Conservation (phyloP, 1,140 invertebrate species). For the Hormaphis cornu region DNA sequence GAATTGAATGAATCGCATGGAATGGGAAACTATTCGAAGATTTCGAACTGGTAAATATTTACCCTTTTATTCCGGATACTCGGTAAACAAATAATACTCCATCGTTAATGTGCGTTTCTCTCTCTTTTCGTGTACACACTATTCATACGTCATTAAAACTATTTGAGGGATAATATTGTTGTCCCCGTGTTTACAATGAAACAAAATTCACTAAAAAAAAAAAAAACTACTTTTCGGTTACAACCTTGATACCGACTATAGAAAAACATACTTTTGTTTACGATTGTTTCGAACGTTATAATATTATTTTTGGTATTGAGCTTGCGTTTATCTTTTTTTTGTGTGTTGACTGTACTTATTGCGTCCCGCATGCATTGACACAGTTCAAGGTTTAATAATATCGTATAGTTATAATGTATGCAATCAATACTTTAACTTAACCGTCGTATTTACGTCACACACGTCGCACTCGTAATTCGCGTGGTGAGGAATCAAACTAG, state of each 20-base stretch:
- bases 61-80: neutral
- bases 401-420: too few species aligned
- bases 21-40: neutral
- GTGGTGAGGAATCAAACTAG: too few species aligned
- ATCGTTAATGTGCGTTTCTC: neutral
- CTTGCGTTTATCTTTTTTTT: too few species aligned
- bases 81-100: constrained; percentile 1
- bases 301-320: neutral
- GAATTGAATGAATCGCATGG: too few species aligned
- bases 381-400: neutral
- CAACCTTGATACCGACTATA: neutral
- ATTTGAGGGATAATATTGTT: neutral
- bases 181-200: neutral
- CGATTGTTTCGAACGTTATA: neutral
- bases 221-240: too few species aligned
- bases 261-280: constrained; percentile 2
- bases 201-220: neutral
- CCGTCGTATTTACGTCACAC: too few species aligned
- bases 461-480: too few species aligned
- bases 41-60: neutral
- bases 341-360: neutral
- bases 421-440: too few species aligned
- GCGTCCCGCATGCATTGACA: neutral
- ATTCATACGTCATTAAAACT: neutral
- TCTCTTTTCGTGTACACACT: neutral